Base-by-base conservation (phyloP, 92 coral and sea anemone species). In the Phymanthus crucifer region DNA sequence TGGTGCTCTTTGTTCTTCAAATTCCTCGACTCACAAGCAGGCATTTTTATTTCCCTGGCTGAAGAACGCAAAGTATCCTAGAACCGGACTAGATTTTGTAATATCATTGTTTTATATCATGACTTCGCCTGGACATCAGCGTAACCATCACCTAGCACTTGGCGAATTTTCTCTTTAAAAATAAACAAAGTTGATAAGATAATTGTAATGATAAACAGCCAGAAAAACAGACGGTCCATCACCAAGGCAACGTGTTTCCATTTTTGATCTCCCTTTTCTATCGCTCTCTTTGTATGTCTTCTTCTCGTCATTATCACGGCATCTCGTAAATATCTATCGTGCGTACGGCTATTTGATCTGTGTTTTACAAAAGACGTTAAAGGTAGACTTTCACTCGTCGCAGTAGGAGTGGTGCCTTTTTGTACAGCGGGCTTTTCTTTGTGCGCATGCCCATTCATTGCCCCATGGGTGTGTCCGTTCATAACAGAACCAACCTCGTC, bases 201-300 rank as follows among this genome's bases (percentile, higher is more conserved):
- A 61, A 91, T 88, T 16, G 95, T 91, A 48, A 89, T 32, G 3
- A 94, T 54, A 58, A 94, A 88, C 57, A 92, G 46, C 81, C 92
- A 86, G 83, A 93, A 91, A 56, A 94, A 86, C 73, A 94, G 84
- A 2, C 98, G 91, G 72, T 94, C 98, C 79, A 94, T 86, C 31
- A 94, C 98, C 90, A 89, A 81, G 27, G 98, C 98, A 64, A 91
- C 89, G 67, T 89, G 87, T 52, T 87, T 87, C 98, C 98, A 94
- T 79, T 86, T 89, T 61, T 76, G 90, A 43, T 87, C 90, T 77
- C 87, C 84, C 19, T 81, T 84, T 66, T 92, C 89, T 64, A 87
- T 87, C 43, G 72, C 66, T 32, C 90, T 80, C 38, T 68, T 86
- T 71, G 79, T n/a, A 48, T 71, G 78, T 23, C 72, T 47, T 79